These are phyloP conservation scores for Diarsia mendica DNA, from an alignment of 2,888 invertebrate genomes.

Conservation along the genomic window DNA sequence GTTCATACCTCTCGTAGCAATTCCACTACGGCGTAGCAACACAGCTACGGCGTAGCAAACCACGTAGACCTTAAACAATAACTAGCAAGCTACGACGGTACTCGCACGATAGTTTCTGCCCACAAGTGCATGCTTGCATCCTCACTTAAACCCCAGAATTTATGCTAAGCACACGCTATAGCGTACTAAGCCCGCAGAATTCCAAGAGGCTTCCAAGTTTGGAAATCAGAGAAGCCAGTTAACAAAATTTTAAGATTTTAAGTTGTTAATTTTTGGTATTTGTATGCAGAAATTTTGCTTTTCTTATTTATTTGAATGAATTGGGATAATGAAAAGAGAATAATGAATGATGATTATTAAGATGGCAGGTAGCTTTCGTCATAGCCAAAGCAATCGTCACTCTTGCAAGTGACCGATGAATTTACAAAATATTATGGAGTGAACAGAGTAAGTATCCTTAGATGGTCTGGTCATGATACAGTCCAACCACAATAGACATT, in stretches of 20 bases:
- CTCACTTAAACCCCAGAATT: slow-evolving; percentile 26
- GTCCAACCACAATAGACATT: no score
- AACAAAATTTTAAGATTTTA: neutral
- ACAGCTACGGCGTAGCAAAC: slow-evolving; percentile 35
- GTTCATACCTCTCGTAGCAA: slow-evolving; percentile 1
- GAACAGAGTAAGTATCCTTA: no score
- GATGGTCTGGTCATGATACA: neutral
- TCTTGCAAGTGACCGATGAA: neutral
- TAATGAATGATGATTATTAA: no score
- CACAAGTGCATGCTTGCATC: slow-evolving; percentile 32
- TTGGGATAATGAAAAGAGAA: no score
- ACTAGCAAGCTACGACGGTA: slow-evolving; percentile 2
- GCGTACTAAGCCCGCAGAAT: slow-evolving; percentile 24
- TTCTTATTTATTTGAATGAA: no score
- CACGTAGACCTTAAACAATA: slow-evolving; percentile 6
- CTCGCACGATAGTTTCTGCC: slow-evolving; percentile 11
- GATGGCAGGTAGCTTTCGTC: neutral
- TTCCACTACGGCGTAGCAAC: slow-evolving; percentile 19
- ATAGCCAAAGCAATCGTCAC: neutral
- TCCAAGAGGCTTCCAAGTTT: slow-evolving; percentile 20
- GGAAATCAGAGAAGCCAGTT: neutral
- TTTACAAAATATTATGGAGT: neutral
- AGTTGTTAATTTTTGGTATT: neutral
- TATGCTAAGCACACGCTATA: slow-evolving; percentile 35
- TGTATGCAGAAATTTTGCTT: slow-evolving; percentile 2